Percentiles rank a stretch among this genome's conserved stretches.
Evolutionary conservation across 2,888 invertebrate genomes (phyloP).

Genomic region (Nymphalis urticae): DNA sequence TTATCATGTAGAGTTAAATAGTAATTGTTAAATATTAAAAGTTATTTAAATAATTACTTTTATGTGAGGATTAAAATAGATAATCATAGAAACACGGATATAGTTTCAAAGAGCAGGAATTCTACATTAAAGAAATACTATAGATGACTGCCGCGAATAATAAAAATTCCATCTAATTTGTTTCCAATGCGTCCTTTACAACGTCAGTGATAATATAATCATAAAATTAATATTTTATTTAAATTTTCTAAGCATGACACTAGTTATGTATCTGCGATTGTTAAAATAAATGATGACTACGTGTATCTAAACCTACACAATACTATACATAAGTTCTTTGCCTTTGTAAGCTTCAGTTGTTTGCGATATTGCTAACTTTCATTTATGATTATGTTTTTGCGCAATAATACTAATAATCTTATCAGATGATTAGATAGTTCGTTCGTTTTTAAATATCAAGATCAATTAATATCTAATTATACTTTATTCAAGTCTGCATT

Average conservation of each 20-base stretch:
- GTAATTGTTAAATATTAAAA: no score
- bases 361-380: no score
- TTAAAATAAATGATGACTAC: not conserved
- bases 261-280: not conserved
- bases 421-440: no score
- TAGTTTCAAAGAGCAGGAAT: slow-evolving; percentile 11
- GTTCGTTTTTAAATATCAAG: no score
- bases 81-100: slow-evolving; percentile 19
- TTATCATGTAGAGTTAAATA: no score
- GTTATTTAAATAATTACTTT: not conserved
- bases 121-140: slow-evolving; percentile 10
- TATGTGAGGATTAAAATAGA: not conserved
- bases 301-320: no score
- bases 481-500: no score
- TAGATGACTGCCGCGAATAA: slow-evolving; percentile 13
- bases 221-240: slow-evolving; percentile 23
- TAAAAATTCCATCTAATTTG: slow-evolving; percentile 25
- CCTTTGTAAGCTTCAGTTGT: no score
- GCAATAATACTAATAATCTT: no score
- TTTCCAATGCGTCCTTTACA: slow-evolving; percentile 15
- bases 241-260: slow-evolving; percentile 12
- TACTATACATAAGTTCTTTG: no score
- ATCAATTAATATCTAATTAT: no score
- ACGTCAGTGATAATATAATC: slow-evolving; percentile 8
- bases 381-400: no score